These are phyloP conservation scores for Tromatobia lineatoria DNA, from an alignment of 2,888 invertebrate species.

Conservation along the genomic window DNA sequence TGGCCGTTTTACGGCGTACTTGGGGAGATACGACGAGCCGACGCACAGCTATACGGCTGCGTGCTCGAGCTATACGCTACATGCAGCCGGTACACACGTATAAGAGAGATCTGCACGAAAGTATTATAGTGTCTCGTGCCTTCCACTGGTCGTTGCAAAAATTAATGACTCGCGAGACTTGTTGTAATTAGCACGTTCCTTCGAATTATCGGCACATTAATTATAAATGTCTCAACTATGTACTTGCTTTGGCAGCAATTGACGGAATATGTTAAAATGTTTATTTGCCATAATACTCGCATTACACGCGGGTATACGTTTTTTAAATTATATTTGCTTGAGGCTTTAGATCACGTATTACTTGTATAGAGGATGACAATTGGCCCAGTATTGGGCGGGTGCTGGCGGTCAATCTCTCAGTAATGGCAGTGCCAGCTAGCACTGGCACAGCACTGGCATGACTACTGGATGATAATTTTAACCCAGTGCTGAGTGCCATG, in stretches of 20 bases:
- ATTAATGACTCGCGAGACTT: slow-evolving; percentile 64
- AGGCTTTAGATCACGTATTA: slow-evolving; percentile 11
- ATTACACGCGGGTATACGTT: slow-evolving; percentile 21
- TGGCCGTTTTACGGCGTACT: slow-evolving; percentile 82
- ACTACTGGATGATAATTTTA: too few species aligned
- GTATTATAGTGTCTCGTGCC: slow-evolving; percentile 37
- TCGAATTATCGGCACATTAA: slow-evolving; percentile 63
- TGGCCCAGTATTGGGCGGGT: too few species aligned
- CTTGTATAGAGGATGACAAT: too few species aligned
- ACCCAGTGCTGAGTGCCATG: too few species aligned
- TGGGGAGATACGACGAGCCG: slow-evolving; percentile 74
- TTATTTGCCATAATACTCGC: slow-evolving; percentile 54
- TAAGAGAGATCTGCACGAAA: slow-evolving; percentile 6
- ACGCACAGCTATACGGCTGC: slow-evolving; percentile 48
- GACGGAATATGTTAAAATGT: slow-evolving; percentile 48
- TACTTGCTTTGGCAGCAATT: slow-evolving; percentile 26
- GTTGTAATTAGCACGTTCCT: slow-evolving; percentile 67
- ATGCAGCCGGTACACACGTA: background rate
- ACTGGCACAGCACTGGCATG: too few species aligned
- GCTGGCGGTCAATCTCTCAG: too few species aligned
- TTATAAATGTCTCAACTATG: slow-evolving; percentile 48
- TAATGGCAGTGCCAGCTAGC: too few species aligned
- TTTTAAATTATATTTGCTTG: slow-evolving; percentile 18
- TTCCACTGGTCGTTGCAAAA: slow-evolving; percentile 59
- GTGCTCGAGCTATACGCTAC: slow-evolving; percentile 46